Evolutionary conservation across 1,140 invertebrate species (phyloP).

Genomic region (Propsilocerus akamusi): DNA sequence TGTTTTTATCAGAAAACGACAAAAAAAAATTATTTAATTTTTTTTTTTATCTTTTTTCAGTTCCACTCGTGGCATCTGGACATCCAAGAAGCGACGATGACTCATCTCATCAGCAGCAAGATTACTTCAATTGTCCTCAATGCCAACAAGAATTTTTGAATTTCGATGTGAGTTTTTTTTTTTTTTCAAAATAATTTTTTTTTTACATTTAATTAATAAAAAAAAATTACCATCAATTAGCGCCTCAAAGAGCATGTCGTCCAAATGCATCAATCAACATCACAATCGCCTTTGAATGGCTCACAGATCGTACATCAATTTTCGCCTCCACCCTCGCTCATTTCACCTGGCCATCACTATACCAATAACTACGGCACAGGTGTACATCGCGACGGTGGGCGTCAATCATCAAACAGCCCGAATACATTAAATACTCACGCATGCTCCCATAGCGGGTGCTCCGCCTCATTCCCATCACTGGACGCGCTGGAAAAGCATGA

Average conservation of each 20-base stretch:
- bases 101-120: neutral
- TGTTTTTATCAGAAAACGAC: too few relatives aligned
- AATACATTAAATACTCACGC: constrained; percentile 19
- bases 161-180: neutral
- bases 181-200: neutral
- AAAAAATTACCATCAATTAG: neutral
- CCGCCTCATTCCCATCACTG: constrained; percentile 50
- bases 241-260: neutral
- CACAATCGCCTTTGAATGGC: too few relatives aligned
- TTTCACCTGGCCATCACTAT: neutral
- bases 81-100: neutral
- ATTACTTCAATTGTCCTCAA: neutral
- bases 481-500: constrained; percentile 74
- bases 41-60: neutral
- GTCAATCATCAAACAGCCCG: neutral
- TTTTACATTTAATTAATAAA: neutral
- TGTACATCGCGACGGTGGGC: neutral
- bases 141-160: neutral
- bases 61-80: neutral
- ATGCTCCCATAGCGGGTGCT: constrained; percentile 51
- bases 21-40: too few relatives aligned
- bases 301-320: too few relatives aligned
- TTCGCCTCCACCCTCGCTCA: neutral
- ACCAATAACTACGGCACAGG: neutral
- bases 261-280: neutral